phyloP scores from a whole-genome alignment of 2,888 invertebrate species.

The Lampropteryx suffumata region DNA sequence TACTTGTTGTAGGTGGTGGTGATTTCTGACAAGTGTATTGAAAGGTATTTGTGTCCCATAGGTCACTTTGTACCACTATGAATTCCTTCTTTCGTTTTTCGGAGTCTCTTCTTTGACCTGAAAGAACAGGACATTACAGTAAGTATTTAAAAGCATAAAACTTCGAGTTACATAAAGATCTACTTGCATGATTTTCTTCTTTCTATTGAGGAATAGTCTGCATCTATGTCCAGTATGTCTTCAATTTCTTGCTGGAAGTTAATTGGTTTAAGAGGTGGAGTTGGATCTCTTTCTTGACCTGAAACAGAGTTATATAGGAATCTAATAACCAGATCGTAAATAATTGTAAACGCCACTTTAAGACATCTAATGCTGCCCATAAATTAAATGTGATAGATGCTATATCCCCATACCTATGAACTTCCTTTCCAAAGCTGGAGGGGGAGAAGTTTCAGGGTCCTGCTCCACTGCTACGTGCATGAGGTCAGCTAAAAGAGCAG shows the following conservation, averaged over 20 bases:
- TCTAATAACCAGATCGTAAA: too few relatives aligned
- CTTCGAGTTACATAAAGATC: too few relatives aligned
- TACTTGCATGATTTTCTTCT: slow-evolving; percentile 69
- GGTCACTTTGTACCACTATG: slow-evolving; percentile 85
- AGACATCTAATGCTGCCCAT: too few relatives aligned
- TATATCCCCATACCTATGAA: slow-evolving; percentile 53
- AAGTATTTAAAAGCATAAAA: too few relatives aligned
- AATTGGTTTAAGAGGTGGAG: slow-evolving; percentile 38
- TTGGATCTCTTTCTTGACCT: slow-evolving; percentile 74
- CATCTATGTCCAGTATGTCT: slow-evolving; percentile 71
- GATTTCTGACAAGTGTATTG: slow-evolving; percentile 79
- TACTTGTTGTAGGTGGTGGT: slow-evolving; percentile 54
- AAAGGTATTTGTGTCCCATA: slow-evolving; percentile 86
- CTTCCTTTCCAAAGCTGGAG: slow-evolving; percentile 61
- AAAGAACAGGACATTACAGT: slow-evolving; percentile 19
- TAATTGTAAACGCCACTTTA: too few relatives aligned
- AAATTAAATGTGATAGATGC: not conserved
- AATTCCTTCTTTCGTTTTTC: slow-evolving; percentile 82
- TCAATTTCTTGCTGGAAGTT: slow-evolving; percentile 71
- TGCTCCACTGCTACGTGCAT: slow-evolving; percentile 65
- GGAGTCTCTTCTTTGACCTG: slow-evolving; percentile 77
- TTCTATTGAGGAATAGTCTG: slow-evolving; percentile 67
- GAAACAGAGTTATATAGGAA: too few relatives aligned
- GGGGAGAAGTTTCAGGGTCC: slow-evolving; percentile 55
- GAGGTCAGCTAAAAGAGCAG: slow-evolving; percentile 61